Conservation (phyloP, 2,888 invertebrate genomes). For the Rhynchonema sp. region DNA sequence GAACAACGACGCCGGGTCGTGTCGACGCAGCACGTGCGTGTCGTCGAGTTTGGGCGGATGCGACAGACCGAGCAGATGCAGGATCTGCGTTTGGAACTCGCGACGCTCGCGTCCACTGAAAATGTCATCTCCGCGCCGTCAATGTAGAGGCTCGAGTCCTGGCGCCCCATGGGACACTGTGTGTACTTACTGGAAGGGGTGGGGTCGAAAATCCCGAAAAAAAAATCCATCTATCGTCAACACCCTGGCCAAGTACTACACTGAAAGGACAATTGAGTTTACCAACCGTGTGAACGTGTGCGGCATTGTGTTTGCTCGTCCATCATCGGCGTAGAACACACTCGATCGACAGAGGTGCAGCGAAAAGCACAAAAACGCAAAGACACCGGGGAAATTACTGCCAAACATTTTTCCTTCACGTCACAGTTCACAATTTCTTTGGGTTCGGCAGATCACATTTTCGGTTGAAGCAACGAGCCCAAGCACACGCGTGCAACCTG, state of each 20-base stretch:
- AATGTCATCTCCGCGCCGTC: not conserved
- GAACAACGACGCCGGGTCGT: not conserved
- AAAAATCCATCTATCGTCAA: not conserved
- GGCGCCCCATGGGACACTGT: not conserved
- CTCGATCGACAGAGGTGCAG: no score
- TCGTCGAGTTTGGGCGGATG: no score
- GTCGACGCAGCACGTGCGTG: no score
- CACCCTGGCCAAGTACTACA: no score
- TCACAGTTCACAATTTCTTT: not conserved
- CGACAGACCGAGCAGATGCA: not conserved
- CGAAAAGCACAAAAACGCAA: no score
- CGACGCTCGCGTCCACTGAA: not conserved
- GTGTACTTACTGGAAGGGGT: not conserved
- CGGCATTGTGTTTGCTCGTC: not conserved
- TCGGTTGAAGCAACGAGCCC: no score
- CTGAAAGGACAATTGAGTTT: not conserved
- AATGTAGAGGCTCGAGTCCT: no score
- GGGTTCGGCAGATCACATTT: no score
- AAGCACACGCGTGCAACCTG: no score
- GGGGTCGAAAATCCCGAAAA: not conserved
- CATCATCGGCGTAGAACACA: slow-evolving; percentile 3
- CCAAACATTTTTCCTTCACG: not conserved
- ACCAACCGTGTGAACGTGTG: not conserved
- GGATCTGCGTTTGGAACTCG: not conserved
- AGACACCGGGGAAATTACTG: not conserved